phyloP scores from a whole-genome alignment of 2,797 vertebrate species.

The Gallinago solitaria region DNA sequence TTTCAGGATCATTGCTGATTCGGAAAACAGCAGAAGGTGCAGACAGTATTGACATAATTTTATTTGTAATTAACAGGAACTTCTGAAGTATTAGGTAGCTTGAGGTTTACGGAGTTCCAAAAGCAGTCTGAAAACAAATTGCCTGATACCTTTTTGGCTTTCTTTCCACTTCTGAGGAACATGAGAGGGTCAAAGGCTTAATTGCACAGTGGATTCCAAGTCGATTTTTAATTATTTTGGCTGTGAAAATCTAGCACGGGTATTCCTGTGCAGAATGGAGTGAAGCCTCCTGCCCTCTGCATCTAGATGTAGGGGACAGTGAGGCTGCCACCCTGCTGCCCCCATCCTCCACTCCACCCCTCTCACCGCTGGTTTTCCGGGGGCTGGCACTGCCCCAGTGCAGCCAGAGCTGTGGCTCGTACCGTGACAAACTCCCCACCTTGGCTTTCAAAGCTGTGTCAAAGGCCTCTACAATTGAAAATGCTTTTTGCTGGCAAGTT shows the following conservation, averaged over 20 bases:
- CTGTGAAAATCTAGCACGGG: not conserved
- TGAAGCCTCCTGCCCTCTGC: not conserved
- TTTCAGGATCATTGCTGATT: not conserved
- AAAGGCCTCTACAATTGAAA: not conserved
- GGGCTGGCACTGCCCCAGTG: not conserved
- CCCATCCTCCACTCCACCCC: not conserved
- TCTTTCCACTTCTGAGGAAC: not conserved
- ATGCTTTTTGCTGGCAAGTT: not conserved
- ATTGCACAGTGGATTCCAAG: not conserved
- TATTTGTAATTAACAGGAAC: not conserved
- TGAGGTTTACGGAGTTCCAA: not conserved
- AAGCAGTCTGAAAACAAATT: not conserved
- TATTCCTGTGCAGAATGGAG: not conserved
- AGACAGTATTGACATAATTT: not conserved
- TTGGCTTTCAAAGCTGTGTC: not conserved
- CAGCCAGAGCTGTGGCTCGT: not conserved
- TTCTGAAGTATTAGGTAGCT: not conserved
- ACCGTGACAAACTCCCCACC: not conserved
- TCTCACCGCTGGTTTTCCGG: not conserved
- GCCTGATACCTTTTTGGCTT: not conserved
- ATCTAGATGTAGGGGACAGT: not conserved
- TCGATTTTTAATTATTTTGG: not conserved
- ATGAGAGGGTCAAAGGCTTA: not conserved
- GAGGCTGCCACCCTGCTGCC: not conserved
- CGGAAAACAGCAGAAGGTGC: not conserved